Evolutionary conservation across 2,888 invertebrate genomes (phyloP).

Genomic region (Lingula anatina): DNA sequence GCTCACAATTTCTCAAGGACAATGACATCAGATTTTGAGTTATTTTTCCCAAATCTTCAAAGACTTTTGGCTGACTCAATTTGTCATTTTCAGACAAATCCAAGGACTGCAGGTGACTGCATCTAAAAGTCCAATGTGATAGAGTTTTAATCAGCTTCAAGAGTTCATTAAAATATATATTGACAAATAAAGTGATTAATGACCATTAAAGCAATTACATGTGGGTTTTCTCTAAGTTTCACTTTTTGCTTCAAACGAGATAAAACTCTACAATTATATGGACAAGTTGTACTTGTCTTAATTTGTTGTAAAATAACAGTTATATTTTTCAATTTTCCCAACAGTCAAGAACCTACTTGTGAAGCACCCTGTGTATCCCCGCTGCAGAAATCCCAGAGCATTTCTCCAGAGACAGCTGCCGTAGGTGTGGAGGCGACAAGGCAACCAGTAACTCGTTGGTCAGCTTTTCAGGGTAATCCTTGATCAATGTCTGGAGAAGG

Average conservation of each 20-base stretch:
- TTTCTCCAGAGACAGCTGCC: conserved; percentile 12
- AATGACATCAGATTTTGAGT: conserved; percentile 13
- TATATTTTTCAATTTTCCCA: no score
- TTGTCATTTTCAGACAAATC: conserved; percentile 11
- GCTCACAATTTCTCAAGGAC: conserved; percentile 13
- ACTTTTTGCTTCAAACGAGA: no score
- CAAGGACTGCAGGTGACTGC: conserved; percentile 6
- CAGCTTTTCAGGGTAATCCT: conserved; percentile 13
- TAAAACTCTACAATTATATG: no score
- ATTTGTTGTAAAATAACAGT: no score
- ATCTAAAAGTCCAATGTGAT: conserved; percentile 6
- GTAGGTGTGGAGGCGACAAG: conserved; percentile 12
- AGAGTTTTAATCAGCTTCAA: no score
- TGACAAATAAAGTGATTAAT: no score
- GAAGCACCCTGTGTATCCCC: conserved; percentile 14
- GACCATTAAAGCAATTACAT: no score
- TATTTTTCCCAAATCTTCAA: conserved; percentile 11
- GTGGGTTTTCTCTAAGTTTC: no score
- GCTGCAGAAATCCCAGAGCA: conserved; percentile 11
- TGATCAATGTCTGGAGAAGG: conserved; percentile 12
- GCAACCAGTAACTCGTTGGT: conserved; percentile 14
- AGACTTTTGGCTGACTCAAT: conserved; percentile 14
- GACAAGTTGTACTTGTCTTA: no score
- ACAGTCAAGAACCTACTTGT: conserved; percentile 12
- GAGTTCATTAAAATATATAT: no score